phyloP scores from a whole-genome alignment of 1,140 invertebrate genomes.

The Lepidurus arcticus region DNA sequence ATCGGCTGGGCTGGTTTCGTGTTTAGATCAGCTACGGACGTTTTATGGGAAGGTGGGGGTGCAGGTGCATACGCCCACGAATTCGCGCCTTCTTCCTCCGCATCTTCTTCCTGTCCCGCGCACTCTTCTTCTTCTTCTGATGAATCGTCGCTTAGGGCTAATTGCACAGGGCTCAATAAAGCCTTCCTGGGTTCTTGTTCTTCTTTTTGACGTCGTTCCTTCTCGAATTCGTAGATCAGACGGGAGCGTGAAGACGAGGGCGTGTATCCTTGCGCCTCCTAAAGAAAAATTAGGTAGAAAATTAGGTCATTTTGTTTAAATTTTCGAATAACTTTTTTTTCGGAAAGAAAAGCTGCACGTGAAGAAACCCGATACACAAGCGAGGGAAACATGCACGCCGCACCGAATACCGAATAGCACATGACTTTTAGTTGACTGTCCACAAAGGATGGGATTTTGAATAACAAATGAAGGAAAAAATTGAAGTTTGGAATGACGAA shows the following conservation, averaged over 20 bases:
- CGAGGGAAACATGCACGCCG: conserved; percentile 15
- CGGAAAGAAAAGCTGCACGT: neutral
- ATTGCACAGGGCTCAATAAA: neutral
- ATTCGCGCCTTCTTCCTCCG: conserved; percentile 26
- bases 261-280: conserved; percentile 32
- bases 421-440: conserved; percentile 19
- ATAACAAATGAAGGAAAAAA: neutral
- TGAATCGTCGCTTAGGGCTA: neutral
- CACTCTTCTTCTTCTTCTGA: conserved; percentile 24
- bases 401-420: conserved; percentile 23
- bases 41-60: conserved; percentile 3
- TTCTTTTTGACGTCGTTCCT: conserved; percentile 18
- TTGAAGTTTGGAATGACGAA: neutral
- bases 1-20: neutral
- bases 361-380: conserved; percentile 21
- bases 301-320: neutral
- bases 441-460: neutral
- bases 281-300: neutral
- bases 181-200: neutral
- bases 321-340: neutral
- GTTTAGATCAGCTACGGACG: neutral
- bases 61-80: conserved; percentile 30
- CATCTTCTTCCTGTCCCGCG: neutral
- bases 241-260: conserved; percentile 30
- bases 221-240: conserved; percentile 33